Evolutionary conservation across 2,113 vertebrate species (phyloP), one percentile per base, ranked within the genome.

Genomic region (Cyprinodon brontotheroides): DNA sequence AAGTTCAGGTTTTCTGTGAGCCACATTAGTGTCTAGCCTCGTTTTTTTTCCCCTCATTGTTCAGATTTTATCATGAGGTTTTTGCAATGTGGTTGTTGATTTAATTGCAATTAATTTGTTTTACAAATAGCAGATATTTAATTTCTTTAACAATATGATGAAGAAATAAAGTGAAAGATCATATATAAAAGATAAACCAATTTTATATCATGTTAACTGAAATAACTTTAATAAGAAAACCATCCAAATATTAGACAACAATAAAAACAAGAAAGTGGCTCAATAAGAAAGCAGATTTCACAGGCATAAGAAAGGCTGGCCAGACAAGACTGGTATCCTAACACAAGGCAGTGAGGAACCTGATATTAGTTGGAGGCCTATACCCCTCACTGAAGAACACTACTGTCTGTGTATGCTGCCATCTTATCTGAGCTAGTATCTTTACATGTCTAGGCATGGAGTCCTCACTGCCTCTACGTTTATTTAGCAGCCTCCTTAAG

Each of bases 321-420:
- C 11, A 76, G 61, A 86, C 80, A 79, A 88, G 78, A 66, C 72
- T 3, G 72, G 75, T 82, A 70, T 83, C 75, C 50, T 82, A 59
- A 40, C 81, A 61, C 66, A 45, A 87, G 72, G 75, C 68, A 67
- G 65, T 64, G 77, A 71, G 88, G 84, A 89, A 91, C 88, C 74
- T 63, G 77, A 89, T 78, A 82, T 67, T 63, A 3, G 57, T 80
- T 57, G 78, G 39, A 77, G 81, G 38, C 72, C 72, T 79, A 57
- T 78, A 79, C 73, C 79, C 68, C 73, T 73, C 45, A 48, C 66
- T 62, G 7, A 3, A 61, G 83, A 68, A 82, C 87, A 87, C 50
- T 74, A 37, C 62, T 68, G 59, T 70, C 48, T 12, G 63, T 89
- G 80, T 80, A n/a, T 37, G 40, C 47, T 11, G 29, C 0, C 4